Percentiles rank a stretch among this genome's conserved stretches.
Conservation (phyloP, 2,797 vertebrate species). For the Myotis planiceps region DNA sequence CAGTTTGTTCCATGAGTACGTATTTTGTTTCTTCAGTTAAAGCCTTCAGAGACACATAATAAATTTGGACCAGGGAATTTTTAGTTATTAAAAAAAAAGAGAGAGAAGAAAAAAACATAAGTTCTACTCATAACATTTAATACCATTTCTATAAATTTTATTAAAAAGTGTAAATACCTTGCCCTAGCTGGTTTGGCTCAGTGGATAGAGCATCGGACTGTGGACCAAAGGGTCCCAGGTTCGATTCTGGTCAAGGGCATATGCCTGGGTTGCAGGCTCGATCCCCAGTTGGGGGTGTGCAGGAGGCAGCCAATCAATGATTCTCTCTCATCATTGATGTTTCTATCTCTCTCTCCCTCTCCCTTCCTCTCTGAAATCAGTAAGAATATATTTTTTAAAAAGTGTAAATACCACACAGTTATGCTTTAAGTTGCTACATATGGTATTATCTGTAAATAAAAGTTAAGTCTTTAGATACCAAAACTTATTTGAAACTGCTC, state of each 20-base stretch:
- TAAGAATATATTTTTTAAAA: not conserved
- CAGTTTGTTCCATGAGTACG: slow-evolving; percentile 59
- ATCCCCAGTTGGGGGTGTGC: too few species aligned
- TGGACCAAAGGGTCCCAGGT: too few species aligned
- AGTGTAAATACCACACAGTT: not conserved
- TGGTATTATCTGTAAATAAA: not conserved
- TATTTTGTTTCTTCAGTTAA: slow-evolving; percentile 61
- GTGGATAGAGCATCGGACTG: too few species aligned
- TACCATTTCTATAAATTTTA: not conserved
- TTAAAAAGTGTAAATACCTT: not conserved
- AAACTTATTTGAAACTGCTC: not conserved
- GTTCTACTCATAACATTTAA: not conserved
- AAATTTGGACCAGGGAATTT: slow-evolving; percentile 67
- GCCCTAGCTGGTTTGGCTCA: too few species aligned
- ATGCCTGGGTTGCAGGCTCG: too few species aligned
- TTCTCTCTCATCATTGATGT: too few species aligned
- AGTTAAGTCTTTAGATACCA: not conserved
- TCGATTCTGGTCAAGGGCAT: too few species aligned
- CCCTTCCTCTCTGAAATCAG: too few species aligned
- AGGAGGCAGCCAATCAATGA: too few species aligned
- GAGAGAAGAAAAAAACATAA: not conserved
- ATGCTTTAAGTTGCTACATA: not conserved
- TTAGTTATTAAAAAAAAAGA: slow-evolving; percentile 6
- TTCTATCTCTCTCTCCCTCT: too few species aligned
- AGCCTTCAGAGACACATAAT: slow-evolving; percentile 69